Evolutionary conservation across 2,113 vertebrate genomes (phyloP).

Genomic region (Pao palembangensis): DNA sequence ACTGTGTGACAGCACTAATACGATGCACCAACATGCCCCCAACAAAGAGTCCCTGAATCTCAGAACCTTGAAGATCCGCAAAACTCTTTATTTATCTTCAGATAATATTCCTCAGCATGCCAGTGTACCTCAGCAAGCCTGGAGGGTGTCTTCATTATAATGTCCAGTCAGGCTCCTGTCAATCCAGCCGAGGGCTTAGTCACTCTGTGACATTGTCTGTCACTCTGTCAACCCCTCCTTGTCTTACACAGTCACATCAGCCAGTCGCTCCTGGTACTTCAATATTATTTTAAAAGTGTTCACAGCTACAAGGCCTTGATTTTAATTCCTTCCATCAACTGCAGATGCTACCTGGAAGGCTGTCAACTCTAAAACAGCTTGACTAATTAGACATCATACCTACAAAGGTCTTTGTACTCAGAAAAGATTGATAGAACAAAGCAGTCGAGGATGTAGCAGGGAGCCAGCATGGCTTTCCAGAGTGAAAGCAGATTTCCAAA

Average conservation of each 20-base stretch:
- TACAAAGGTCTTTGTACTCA: constrained; percentile 24
- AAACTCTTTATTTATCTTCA: constrained; percentile 27
- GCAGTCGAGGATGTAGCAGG: constrained; percentile 14
- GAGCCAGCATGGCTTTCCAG: constrained; percentile 24
- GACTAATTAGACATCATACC: constrained; percentile 9
- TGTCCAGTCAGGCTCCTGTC: constrained; percentile 40
- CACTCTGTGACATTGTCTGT: constrained; percentile 41
- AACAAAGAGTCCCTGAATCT: background rate
- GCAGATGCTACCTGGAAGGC: constrained; percentile 18
- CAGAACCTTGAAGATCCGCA: background rate
- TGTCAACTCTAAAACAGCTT: background rate
- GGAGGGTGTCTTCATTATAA: constrained; percentile 27
- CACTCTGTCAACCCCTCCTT: constrained; percentile 32
- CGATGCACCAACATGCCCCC: constrained; percentile 6
- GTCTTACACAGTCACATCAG: constrained; percentile 31
- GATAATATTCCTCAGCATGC: constrained; percentile 27
- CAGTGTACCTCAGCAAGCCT: constrained; percentile 2
- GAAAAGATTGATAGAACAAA: constrained; percentile 46
- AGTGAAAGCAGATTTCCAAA: constrained; percentile 50
- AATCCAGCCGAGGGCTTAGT: constrained; percentile 52
- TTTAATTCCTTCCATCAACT: background rate
- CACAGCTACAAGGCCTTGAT: constrained; percentile 33
- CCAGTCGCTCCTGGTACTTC: constrained; percentile 43
- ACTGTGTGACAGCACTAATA: constrained; percentile 3
- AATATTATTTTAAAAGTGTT: constrained; percentile 33